Conservation (phyloP, 2,797 vertebrate genomes). For the Protosalanx chinensis region DNA sequence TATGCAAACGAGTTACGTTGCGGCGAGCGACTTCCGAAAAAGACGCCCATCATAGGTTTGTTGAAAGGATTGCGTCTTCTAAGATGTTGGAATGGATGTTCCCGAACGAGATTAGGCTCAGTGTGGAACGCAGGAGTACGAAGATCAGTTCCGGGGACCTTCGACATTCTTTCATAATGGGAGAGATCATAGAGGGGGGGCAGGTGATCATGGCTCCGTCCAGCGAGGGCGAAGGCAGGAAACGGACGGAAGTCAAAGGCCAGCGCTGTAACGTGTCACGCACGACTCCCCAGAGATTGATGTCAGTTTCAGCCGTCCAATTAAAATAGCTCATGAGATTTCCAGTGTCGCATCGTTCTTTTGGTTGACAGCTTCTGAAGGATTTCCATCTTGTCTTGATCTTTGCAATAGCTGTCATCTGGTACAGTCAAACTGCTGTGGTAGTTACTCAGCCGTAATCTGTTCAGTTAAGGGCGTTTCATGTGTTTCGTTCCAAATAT, state of each 20-base stretch:
- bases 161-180: background rate
- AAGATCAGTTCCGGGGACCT: background rate
- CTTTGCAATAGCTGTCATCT: background rate
- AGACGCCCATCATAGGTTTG: background rate
- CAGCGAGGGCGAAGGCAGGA: background rate
- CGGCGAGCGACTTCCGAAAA: too few relatives aligned
- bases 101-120: background rate
- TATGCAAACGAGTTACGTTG: too few relatives aligned
- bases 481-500: background rate
- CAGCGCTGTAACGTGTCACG: background rate
- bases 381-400: background rate
- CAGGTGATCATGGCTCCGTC: background rate
- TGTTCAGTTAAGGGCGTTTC: background rate
- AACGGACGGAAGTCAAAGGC: background rate
- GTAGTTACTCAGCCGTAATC: background rate
- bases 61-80: background rate
- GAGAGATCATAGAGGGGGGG: background rate
- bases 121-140: background rate
- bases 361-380: background rate
- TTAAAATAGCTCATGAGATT: background rate
- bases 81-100: background rate
- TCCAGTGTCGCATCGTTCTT: background rate
- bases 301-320: background rate
- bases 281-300: background rate
- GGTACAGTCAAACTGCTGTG: background rate